Conservation (phyloP, 2,888 invertebrate species). For the Pocota personata region DNA sequence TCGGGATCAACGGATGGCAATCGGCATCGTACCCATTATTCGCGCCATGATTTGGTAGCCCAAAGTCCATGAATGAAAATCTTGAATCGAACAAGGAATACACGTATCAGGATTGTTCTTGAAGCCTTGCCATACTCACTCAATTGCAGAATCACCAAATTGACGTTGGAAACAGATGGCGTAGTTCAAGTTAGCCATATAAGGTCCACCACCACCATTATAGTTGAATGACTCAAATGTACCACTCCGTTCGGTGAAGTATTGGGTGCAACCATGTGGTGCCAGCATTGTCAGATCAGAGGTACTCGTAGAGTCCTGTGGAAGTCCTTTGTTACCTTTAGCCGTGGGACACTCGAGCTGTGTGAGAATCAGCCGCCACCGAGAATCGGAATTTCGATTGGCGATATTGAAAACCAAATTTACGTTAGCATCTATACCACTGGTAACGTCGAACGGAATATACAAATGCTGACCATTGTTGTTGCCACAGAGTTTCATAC, state of each 20-base stretch:
- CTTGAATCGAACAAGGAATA: background rate
- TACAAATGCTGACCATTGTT: constrained; percentile 86
- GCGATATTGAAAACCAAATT: constrained; percentile 83
- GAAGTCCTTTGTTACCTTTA: constrained; percentile 64
- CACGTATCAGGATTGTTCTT: background rate
- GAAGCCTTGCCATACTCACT: constrained; percentile 75
- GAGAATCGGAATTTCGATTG: constrained; percentile 79
- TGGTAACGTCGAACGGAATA: constrained; percentile 79
- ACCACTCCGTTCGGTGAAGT: constrained; percentile 85
- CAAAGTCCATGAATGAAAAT: constrained; percentile 38
- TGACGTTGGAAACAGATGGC: constrained; percentile 86
- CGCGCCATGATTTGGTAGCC: constrained; percentile 74
- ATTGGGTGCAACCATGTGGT: constrained; percentile 88
- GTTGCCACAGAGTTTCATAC: constrained; percentile 84
- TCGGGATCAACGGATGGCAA: constrained; percentile 84
- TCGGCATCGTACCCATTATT: constrained; percentile 82
- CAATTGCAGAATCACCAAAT: constrained; percentile 77
- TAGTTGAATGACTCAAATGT: constrained; percentile 86
- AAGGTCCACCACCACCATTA: constrained; percentile 84
- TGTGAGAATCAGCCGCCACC: constrained; percentile 86
- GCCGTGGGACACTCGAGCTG: constrained; percentile 84
- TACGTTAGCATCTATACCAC: constrained; percentile 77
- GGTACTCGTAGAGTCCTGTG: constrained; percentile 78
- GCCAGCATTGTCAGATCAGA: constrained; percentile 81
- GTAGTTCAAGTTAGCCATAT: constrained; percentile 85